These are phyloP conservation scores for Drosophila tani DNA, from an alignment of 1,140 invertebrate species.

Conservation along the genomic window DNA sequence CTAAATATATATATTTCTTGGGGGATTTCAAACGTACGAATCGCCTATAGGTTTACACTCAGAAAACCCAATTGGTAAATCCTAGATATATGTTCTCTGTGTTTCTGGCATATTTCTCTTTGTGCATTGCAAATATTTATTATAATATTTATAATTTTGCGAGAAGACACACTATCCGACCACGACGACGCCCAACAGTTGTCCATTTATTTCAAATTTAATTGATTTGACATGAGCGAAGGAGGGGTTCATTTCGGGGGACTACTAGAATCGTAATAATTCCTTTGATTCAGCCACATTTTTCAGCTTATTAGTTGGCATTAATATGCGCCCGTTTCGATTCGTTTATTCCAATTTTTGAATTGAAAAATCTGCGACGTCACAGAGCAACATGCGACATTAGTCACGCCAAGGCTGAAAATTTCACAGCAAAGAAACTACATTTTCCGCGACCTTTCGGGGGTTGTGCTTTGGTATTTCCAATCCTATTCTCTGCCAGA, in stretches of 20 bases:
- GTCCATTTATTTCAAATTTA: slow-evolving; percentile 69
- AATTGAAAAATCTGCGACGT: slow-evolving; percentile 42
- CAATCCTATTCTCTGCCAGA: not conserved
- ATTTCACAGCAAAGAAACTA: slow-evolving; percentile 4
- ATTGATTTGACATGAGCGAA: slow-evolving; percentile 49
- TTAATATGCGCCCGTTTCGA: slow-evolving; percentile 26
- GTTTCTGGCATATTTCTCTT: slow-evolving; percentile 6
- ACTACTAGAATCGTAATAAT: slow-evolving; percentile 16
- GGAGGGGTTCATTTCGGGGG: not conserved
- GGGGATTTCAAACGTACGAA: not conserved
- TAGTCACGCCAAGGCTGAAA: slow-evolving; percentile 45
- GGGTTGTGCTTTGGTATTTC: slow-evolving; percentile 3
- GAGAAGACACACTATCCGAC: slow-evolving; percentile 7
- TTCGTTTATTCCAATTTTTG: slow-evolving; percentile 23
- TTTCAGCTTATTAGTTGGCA: slow-evolving; percentile 16
- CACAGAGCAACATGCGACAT: slow-evolving; percentile 30
- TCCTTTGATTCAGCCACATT: slow-evolving; percentile 34
- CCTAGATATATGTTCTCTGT: not conserved
- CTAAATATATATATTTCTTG: slow-evolving; percentile 10
- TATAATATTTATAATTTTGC: slow-evolving; percentile 6
- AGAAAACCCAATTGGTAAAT: not conserved
- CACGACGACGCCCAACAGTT: slow-evolving; percentile 29
- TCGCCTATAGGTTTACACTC: slow-evolving; percentile 8
- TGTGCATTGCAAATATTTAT: slow-evolving; percentile 16
- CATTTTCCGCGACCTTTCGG: slow-evolving; percentile 10